phyloP scores from a whole-genome alignment of 1,140 invertebrate species.

The Lamellibrachia luymesi region DNA sequence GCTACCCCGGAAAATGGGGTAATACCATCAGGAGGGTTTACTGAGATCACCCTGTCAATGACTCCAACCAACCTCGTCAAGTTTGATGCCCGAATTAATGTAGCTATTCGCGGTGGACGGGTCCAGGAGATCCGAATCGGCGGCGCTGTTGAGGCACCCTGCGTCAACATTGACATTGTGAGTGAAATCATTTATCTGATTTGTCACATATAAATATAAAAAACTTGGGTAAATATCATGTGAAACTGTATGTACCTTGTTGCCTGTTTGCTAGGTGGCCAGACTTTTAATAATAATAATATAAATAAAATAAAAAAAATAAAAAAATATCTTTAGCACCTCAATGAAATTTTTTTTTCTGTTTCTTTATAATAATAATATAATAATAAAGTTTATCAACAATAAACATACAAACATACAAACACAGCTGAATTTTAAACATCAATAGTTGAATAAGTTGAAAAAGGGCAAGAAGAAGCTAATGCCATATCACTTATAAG shows the following conservation, averaged over 20 bases:
- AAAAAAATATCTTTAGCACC: no score
- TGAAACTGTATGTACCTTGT: not conserved
- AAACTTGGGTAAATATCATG: not conserved
- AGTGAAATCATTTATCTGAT: slow-evolving; percentile 24
- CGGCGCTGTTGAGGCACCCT: slow-evolving; percentile 52
- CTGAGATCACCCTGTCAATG: slow-evolving; percentile 47
- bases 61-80: slow-evolving; percentile 53
- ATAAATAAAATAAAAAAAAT: no score
- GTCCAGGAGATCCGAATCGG: slow-evolving; percentile 53
- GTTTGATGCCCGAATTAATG: slow-evolving; percentile 54
- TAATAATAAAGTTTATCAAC: no score
- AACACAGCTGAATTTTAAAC: no score
- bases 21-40: slow-evolving; percentile 51
- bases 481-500: no score
- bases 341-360: no score
- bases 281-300: no score
- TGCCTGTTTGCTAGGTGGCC: not conserved
- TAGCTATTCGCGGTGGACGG: slow-evolving; percentile 50
- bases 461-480: no score
- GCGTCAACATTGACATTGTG: slow-evolving; percentile 54
- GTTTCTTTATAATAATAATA: no score
- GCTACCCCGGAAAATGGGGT: slow-evolving; percentile 52
- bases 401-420: no score
- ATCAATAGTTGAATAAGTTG: no score
- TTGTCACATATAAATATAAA: not conserved